Evolutionary conservation across 2,797 vertebrate genomes (phyloP).

Genomic region (Merluccius polli): DNA sequence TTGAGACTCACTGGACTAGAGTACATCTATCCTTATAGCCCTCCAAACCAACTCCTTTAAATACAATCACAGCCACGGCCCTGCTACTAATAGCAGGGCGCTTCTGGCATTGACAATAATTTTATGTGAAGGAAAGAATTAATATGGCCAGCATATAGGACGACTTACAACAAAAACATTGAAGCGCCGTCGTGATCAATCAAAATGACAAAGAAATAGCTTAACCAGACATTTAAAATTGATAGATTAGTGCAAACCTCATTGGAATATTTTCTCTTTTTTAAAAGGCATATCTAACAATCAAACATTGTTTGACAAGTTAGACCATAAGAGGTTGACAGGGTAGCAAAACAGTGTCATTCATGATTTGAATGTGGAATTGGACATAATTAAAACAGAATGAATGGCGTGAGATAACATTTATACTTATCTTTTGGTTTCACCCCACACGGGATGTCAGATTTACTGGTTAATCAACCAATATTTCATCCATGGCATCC

Average conservation of each 20-base stretch:
- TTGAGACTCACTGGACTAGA: too few relatives aligned
- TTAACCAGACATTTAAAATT: slow-evolving; percentile 7
- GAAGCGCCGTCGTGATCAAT: slow-evolving; percentile 6
- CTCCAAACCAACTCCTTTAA: slow-evolving; percentile 26
- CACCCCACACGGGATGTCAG: not conserved
- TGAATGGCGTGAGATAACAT: not conserved
- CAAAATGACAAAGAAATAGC: not conserved
- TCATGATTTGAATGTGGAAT: too few relatives aligned
- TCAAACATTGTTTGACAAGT: not conserved
- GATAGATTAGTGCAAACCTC: slow-evolving; percentile 11
- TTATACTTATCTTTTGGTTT: not conserved
- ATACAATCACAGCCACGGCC: slow-evolving; percentile 25
- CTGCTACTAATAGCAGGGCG: not conserved
- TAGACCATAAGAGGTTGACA: not conserved
- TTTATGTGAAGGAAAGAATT: slow-evolving; percentile 17
- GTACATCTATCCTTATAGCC: slow-evolving; percentile 18
- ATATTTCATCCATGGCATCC: not conserved
- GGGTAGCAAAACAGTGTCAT: not conserved
- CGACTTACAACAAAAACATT: slow-evolving; percentile 37
- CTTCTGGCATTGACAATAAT: slow-evolving; percentile 24
- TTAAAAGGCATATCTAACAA: not conserved
- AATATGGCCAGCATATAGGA: slow-evolving; percentile 24
- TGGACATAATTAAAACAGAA: not conserved
- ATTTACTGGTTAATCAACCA: not conserved
- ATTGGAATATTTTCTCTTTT: slow-evolving; percentile 24